These are phyloP conservation scores for Nesogale talazaci DNA, from an alignment of 2,113 vertebrate genomes.

Conservation along the genomic window DNA sequence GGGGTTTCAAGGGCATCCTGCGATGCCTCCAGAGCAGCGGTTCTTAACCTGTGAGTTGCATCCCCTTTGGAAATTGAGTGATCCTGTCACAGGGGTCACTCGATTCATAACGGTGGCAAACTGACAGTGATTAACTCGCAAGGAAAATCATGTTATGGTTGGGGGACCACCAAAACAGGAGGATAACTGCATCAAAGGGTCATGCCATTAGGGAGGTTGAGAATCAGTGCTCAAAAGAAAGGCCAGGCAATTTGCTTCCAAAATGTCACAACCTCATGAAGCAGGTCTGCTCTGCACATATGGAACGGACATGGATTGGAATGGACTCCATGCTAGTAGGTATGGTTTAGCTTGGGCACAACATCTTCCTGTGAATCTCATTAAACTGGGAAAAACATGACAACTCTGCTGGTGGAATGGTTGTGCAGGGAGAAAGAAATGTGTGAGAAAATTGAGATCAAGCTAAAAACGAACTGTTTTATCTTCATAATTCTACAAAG, in stretches of 20 bases:
- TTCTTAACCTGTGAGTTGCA: no score
- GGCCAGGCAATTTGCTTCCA: not conserved
- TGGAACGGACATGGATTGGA: not conserved
- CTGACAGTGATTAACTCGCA: no score
- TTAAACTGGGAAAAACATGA: constrained; percentile 11
- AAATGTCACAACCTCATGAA: not conserved
- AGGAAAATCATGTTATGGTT: no score
- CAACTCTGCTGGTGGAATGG: not conserved
- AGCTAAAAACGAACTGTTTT: constrained; percentile 32
- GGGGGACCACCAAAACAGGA: no score
- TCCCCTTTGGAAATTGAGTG: no score
- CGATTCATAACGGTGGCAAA: no score
- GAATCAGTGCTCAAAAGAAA: not conserved
- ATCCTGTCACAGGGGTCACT: no score
- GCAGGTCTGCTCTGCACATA: not conserved
- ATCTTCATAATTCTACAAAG: not conserved
- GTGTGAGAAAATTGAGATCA: not conserved
- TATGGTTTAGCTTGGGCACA: not conserved
- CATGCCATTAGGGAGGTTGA: no score
- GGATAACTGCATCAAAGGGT: no score
- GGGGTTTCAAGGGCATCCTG: no score
- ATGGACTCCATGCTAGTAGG: not conserved
- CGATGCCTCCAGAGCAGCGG: no score
- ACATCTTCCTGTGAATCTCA: not conserved
- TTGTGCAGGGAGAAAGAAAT: not conserved